These are phyloP conservation scores for Trachelus troglodyta DNA, from an alignment of 2,888 invertebrate genomes.

Conservation along the genomic window DNA sequence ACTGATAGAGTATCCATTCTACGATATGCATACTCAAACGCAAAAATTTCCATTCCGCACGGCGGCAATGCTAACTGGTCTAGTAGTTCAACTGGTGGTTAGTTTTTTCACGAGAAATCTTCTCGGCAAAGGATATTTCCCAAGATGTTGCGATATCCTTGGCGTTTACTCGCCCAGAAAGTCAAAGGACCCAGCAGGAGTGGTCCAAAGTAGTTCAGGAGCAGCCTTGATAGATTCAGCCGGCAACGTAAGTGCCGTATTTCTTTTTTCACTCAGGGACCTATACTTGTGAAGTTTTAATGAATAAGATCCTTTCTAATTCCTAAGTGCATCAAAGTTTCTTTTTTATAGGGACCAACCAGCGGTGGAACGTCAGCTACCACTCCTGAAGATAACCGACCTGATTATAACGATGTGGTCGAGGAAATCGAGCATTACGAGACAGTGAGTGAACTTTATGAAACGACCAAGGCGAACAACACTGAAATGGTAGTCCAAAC, in stretches of 20 bases:
- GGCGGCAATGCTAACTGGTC: slow-evolving; percentile 72
- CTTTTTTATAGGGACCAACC: slow-evolving; percentile 34
- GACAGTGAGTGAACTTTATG: slow-evolving; percentile 37
- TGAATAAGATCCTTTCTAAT: not conserved
- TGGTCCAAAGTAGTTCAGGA: slow-evolving; percentile 61
- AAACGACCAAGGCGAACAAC: slow-evolving; percentile 15
- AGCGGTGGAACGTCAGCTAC: not conserved
- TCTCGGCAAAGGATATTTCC: slow-evolving; percentile 58
- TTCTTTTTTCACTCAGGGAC: not conserved
- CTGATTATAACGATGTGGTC: slow-evolving; percentile 3
- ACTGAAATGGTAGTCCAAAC: slow-evolving; percentile 39
- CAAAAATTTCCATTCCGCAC: slow-evolving; percentile 78
- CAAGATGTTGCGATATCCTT: slow-evolving; percentile 59
- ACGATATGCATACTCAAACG: slow-evolving; percentile 59
- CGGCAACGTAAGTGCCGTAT: slow-evolving; percentile 48
- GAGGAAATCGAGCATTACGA: slow-evolving; percentile 34
- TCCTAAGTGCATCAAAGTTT: not conserved
- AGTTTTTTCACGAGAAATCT: slow-evolving; percentile 65
- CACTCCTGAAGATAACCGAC: slow-evolving; percentile 4
- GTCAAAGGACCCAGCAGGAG: slow-evolving; percentile 56
- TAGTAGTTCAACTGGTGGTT: slow-evolving; percentile 68
- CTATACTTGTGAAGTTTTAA: not conserved
- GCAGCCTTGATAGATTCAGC: slow-evolving; percentile 60
- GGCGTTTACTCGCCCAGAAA: slow-evolving; percentile 59
- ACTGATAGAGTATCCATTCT: slow-evolving; percentile 71